Conservation (phyloP, 2,888 invertebrate genomes). For the Epinotia bilunana region DNA sequence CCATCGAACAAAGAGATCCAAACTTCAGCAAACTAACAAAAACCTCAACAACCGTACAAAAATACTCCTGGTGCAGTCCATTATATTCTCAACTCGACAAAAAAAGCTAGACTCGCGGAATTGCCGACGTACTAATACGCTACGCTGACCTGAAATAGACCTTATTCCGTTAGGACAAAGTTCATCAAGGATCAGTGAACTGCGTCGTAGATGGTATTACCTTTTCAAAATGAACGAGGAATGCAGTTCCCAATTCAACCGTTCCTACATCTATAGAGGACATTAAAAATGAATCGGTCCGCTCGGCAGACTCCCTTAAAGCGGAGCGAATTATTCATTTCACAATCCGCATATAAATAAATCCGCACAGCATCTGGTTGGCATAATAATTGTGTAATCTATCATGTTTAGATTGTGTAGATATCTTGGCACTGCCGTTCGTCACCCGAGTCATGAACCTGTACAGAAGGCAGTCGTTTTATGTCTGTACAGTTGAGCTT, state of each 20-base stretch:
- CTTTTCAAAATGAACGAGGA: background rate
- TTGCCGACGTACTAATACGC: background rate
- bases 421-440: too few relatives aligned
- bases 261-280: background rate
- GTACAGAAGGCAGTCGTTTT: too few relatives aligned
- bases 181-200: background rate
- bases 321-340: constrained; percentile 33
- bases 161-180: background rate
- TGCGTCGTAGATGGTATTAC: background rate
- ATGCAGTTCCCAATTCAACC: background rate
- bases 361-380: too few relatives aligned
- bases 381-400: too few relatives aligned
- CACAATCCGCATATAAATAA: too few relatives aligned
- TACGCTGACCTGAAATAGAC: background rate
- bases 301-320: constrained; percentile 20
- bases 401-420: too few relatives aligned
- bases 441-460: too few relatives aligned
- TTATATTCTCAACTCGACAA: constrained; percentile 5
- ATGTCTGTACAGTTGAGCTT: too few relatives aligned
- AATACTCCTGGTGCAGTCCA: constrained; percentile 1
- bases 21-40: background rate
- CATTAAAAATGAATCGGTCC: constrained; percentile 36
- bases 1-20: background rate
- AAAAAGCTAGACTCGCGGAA: constrained; percentile 2
- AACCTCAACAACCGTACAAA: background rate